Conservation (phyloP, 2,113 vertebrate genomes). For the Panthera tigris region DNA sequence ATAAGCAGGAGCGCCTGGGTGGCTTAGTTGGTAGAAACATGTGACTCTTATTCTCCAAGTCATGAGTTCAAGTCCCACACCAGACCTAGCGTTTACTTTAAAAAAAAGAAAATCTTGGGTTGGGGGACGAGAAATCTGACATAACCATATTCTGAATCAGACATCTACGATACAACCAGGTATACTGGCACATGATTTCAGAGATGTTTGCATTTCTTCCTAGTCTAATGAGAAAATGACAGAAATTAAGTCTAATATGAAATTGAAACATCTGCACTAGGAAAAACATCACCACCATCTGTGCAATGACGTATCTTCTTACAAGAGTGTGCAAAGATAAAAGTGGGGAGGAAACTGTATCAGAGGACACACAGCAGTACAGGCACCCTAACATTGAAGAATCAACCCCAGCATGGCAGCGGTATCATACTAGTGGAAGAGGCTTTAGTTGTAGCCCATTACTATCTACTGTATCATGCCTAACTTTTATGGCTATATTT, state of each 20-base stretch:
- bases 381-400: background rate
- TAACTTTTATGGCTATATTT: background rate
- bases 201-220: background rate
- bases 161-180: background rate
- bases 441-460: too few species aligned
- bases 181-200: background rate
- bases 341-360: background rate
- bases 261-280: background rate
- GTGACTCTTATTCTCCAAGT: background rate
- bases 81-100: background rate
- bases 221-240: background rate
- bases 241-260: background rate
- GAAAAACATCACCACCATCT: background rate
- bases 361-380: background rate
- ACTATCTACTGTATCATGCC: background rate
- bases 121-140: background rate
- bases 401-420: fast-evolving
- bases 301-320: background rate
- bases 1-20: background rate
- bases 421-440: fast-evolving
- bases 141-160: background rate
- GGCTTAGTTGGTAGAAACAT: background rate
- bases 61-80: background rate
- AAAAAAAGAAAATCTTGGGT: background rate
- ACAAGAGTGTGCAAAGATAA: background rate